These are phyloP conservation scores for Bergia puertoricense DNA, from an alignment of 92 coral and sea anemone genomes.

Conservation along the genomic window DNA sequence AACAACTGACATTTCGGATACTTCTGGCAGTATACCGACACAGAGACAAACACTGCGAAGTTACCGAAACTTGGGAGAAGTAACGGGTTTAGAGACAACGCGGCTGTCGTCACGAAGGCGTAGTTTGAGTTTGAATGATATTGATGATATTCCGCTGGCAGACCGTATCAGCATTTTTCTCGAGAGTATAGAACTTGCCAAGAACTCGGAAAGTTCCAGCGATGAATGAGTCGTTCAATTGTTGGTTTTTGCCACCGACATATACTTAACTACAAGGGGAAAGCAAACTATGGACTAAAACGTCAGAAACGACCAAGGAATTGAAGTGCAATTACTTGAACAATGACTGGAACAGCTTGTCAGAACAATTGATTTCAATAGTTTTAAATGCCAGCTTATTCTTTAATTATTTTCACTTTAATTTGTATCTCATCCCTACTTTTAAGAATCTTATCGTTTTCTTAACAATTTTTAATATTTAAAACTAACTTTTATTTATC, in stretches of 20 bases:
- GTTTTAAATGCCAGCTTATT: no score
- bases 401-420: no score
- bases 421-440: no score
- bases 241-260: no score
- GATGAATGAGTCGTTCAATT: slow-evolving; percentile 2
- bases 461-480: no score
- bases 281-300: background rate
- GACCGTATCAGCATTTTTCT: slow-evolving; percentile 31
- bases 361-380: no score
- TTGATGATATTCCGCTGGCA: slow-evolving; percentile 32
- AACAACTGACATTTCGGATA: background rate
- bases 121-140: slow-evolving; percentile 39
- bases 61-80: background rate
- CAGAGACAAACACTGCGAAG: slow-evolving; percentile 5
- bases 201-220: slow-evolving; percentile 11
- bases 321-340: no score
- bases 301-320: background rate
- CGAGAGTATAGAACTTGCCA: slow-evolving; percentile 28
- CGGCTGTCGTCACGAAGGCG: slow-evolving; percentile 26
- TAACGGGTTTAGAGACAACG: background rate
- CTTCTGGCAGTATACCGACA: background rate
- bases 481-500: no score
- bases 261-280: no score
- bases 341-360: no score
- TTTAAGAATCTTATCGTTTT: no score